phyloP scores from a whole-genome alignment of 2,797 vertebrate genomes.

The Acanthis flammea region DNA sequence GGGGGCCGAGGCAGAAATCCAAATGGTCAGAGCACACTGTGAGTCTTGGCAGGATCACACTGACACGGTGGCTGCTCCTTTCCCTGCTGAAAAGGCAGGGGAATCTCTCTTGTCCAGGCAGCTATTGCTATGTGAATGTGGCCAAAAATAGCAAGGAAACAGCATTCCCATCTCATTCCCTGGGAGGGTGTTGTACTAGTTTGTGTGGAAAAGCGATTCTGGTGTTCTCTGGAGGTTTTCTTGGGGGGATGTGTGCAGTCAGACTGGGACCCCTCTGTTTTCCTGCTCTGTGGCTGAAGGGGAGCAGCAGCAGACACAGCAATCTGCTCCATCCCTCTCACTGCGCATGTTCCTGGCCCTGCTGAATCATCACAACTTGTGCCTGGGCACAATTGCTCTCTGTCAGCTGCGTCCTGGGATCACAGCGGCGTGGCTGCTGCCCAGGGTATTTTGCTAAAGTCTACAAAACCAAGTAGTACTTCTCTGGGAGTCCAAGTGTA shows the following conservation, averaged over 20 bases:
- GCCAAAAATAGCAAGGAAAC: slow-evolving; percentile 40
- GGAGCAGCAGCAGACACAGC: neutral
- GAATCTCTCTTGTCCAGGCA: neutral
- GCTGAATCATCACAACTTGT: slow-evolving; percentile 17
- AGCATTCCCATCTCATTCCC: neutral
- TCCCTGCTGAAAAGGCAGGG: neutral
- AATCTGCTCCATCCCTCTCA: neutral
- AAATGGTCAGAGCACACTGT: neutral
- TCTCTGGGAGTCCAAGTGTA: neutral
- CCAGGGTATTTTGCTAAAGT: slow-evolving; percentile 10
- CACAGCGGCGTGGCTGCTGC: neutral
- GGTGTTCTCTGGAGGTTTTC: neutral
- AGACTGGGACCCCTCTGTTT: neutral
- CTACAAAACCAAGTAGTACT: neutral
- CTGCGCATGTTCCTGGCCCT: neutral
- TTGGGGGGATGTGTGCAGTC: rapidly evolving
- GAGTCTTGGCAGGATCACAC: neutral
- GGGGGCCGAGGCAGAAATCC: neutral
- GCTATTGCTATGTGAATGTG: neutral
- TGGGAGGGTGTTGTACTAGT: neutral
- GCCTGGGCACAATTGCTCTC: neutral
- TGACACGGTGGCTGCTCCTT: neutral
- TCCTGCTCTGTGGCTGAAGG: neutral
- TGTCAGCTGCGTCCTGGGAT: neutral
- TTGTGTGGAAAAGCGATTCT: neutral